Evolutionary conservation across 2,888 invertebrate genomes (phyloP), one percentile per base, ranked within the genome.

Genomic region (Argynnis bischoffii): DNA sequence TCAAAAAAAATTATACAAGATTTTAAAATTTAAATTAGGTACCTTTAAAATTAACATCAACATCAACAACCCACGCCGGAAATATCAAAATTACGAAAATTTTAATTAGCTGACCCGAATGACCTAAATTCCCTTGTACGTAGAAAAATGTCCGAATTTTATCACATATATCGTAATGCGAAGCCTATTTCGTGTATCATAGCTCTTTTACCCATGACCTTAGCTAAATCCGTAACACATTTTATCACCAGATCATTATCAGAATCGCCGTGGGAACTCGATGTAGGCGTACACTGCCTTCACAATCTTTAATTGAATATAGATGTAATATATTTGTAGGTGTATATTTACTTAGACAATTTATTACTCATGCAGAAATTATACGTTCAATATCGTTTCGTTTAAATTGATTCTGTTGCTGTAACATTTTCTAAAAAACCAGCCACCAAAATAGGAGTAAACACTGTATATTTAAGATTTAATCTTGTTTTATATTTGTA

Each of bases 241-340:
- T 69, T 63, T 67, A 47, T 67, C 65, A 67, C 46, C 18, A 66
- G 72, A 72, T 70, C 60, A 41, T 69, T 70, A 72, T 60, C 41
- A 61, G 26, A 61, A 61, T 72, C 72, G 21, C n/a, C 69, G 70
- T 74, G 73, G 60, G 73, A 74, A 74, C 66, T 26, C 41, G 59
- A 67, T n/a, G 72, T 74, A 54, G 73, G 72, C 67, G 73, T 69
- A 57, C 4, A 26, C 64, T 67, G 66, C 69, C 66, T 66, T 26
- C 50, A 31, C 55, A 47, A 16, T 15, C 31, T 56, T 56, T 60
- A 61, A 60, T 59, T 16, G 64, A 47, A 59, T 26, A 59, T 61
- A 35, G 18, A 41, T 50, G 31, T 47, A 41, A 54, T 53, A 21
- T 60, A 16, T 41, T 15, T 16, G 66, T 63, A 51, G 46, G 51